These are phyloP conservation scores for Brotula barbata DNA, from an alignment of 2,797 vertebrate species.

Conservation along the genomic window DNA sequence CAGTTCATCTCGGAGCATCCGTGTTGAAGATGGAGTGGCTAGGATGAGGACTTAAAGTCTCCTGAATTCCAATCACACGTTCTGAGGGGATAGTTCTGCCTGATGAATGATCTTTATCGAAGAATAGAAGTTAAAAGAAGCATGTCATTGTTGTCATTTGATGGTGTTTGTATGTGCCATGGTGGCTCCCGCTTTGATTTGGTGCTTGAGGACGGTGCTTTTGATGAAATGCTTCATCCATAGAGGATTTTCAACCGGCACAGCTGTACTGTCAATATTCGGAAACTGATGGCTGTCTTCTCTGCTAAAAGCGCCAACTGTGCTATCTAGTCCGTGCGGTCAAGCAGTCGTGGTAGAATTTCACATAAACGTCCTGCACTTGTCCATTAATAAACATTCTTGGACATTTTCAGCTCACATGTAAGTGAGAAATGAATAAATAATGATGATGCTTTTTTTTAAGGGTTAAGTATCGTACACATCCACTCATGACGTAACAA, in stretches of 20 bases:
- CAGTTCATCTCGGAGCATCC: conserved; percentile 70
- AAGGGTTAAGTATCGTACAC: too few species aligned
- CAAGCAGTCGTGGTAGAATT: conserved; percentile 14
- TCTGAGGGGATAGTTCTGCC: conserved; percentile 78
- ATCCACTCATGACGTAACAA: too few species aligned
- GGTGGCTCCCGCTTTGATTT: conserved; percentile 48
- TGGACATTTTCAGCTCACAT: not conserved
- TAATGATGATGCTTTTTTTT: not conserved
- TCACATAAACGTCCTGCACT: conserved; percentile 1
- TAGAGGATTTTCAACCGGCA: conserved; percentile 45
- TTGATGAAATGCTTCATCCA: conserved; percentile 43
- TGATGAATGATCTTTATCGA: conserved; percentile 79
- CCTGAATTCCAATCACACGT: conserved; percentile 78
- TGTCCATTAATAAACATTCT: conserved; percentile 2
- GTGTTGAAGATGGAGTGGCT: conserved; percentile 77
- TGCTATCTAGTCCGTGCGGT: conserved; percentile 15
- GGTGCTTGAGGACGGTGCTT: conserved; percentile 14
- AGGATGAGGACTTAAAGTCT: conserved; percentile 66
- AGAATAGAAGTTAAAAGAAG: conserved; percentile 75
- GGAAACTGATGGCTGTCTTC: conserved; percentile 39
- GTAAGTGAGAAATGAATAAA: conserved; percentile 9
- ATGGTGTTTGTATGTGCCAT: conserved; percentile 54
- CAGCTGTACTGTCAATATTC: conserved; percentile 49
- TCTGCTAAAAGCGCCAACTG: conserved; percentile 5
- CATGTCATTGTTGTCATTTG: conserved; percentile 78